Evolutionary conservation across 2,797 vertebrate species (phyloP).

Genomic region (Eidolon dupreanum): DNA sequence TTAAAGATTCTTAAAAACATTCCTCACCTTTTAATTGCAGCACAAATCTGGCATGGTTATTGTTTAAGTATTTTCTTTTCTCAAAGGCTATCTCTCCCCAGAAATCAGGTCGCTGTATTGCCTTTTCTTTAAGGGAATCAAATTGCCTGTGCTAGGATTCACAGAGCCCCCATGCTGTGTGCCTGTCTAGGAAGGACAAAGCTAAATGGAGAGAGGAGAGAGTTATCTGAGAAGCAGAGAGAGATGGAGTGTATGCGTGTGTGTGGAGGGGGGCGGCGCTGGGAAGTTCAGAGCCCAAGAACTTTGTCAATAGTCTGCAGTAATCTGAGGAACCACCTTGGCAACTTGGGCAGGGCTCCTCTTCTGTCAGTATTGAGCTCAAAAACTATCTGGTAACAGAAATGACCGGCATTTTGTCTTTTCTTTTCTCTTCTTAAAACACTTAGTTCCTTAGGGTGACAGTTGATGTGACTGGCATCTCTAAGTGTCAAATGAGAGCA

Average conservation of each 20-base stretch:
- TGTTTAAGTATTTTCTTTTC: not conserved
- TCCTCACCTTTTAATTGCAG: not conserved
- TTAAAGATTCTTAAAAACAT: not conserved
- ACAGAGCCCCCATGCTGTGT: not conserved
- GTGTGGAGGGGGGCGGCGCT: not conserved
- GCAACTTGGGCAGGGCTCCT: not conserved
- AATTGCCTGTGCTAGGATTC: not conserved
- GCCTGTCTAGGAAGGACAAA: conserved; percentile 40
- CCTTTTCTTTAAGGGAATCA: not conserved
- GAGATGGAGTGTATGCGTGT: not conserved
- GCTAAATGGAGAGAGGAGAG: not conserved
- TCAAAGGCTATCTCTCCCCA: not conserved
- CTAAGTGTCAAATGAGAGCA: not conserved
- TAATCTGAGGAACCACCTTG: not conserved
- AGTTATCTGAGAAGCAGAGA: not conserved
- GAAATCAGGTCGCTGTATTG: not conserved
- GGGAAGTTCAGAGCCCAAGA: not conserved
- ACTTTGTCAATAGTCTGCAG: not conserved
- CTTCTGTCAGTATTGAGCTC: not conserved
- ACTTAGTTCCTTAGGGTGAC: not conserved
- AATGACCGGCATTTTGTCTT: not conserved
- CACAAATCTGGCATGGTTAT: not conserved
- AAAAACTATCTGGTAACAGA: not conserved
- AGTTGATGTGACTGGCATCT: not conserved
- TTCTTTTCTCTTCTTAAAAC: not conserved